A percentile compares a stretch with the other conserved stretches of the same genome.
phyloP scores from a whole-genome alignment of 1,140 invertebrate genomes.

The Dufourea novaeangliae region DNA sequence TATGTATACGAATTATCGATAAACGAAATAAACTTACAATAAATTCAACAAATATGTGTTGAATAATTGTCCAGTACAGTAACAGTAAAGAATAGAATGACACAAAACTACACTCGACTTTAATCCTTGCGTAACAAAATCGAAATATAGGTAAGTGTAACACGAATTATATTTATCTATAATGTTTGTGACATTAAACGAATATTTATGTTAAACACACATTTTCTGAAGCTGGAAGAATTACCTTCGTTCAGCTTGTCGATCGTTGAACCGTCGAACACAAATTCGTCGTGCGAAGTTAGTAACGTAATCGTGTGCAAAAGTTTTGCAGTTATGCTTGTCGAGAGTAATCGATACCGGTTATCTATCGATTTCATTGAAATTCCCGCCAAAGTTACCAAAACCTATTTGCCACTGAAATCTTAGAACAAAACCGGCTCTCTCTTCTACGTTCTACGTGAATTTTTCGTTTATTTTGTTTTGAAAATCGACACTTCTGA shows the following conservation, averaged over 20 bases:
- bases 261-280: slow-evolving; percentile 53
- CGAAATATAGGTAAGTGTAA: neutral
- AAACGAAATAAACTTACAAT: neutral
- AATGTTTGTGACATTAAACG: neutral
- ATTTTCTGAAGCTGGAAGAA: neutral
- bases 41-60: neutral
- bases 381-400: slow-evolving; percentile 52
- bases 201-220: neutral
- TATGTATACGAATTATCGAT: neutral
- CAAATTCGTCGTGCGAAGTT: slow-evolving; percentile 42
- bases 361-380: slow-evolving; percentile 1
- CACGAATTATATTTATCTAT: neutral
- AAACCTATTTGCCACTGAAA: slow-evolving; percentile 10
- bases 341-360: slow-evolving; percentile 28
- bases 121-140: neutral
- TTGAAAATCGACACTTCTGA: neutral
- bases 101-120: neutral
- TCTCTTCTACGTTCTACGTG: neutral
- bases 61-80: neutral
- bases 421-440: neutral
- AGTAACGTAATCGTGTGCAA: neutral
- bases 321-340: neutral
- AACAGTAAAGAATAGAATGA: slow-evolving; percentile 5
- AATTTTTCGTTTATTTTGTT: neutral
- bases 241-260: slow-evolving; percentile 28